Base-by-base conservation (phyloP, 2,888 invertebrate species). In the Seira musarum region DNA sequence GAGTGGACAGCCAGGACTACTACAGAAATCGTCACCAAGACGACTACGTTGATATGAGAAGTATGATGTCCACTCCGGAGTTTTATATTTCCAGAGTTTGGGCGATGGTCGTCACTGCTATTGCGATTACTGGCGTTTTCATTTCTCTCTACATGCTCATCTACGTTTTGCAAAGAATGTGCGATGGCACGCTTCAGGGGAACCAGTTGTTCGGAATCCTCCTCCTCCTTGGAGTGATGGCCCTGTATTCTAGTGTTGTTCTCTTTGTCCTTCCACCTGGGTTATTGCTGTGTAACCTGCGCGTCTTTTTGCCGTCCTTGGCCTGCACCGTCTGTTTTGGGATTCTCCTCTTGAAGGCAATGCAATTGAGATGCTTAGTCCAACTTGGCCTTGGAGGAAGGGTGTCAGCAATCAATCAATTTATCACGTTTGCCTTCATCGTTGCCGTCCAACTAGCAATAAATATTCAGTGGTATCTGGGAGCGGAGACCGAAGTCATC, bases 291-390 rank as follows among this genome's bases (percentile, higher is more conserved):
- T 89, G 89, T 82, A 85, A 85, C 61, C 80, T 88, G 10, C 84
- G 88, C 21, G 84, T 88, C 1, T 87, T 88, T 80, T 69, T 88
- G 1, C 88, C 88, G 15, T 88, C 88, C n/a, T 73, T 88, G 17
- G 87, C 88, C 15, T 84, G 88, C 30, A 87, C 88, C 5, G 85
- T 88, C 24, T 88, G 88, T 81, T 89, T 88, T 84, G 88, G 88
- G 3, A 87, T 89, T 17, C 87, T 89, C 19, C 86, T 89, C 0
- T 86, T 89, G 61, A 88, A 89, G 86, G 87, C 88, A 10, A 89
- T 89, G 88, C 88, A 89, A 65, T 84, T 89, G 17, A 82, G 89
- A 49, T 87, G 88, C n/a, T 85, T 88, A 19, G 88, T 88, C 10
- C 86, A 88, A 1, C 84, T 89, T 10, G 89, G 89, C 2, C 86